Evolutionary conservation across 2,113 vertebrate genomes (phyloP), one percentile per base, ranked within the genome.

Genomic region (Gopherus flavomarginatus): DNA sequence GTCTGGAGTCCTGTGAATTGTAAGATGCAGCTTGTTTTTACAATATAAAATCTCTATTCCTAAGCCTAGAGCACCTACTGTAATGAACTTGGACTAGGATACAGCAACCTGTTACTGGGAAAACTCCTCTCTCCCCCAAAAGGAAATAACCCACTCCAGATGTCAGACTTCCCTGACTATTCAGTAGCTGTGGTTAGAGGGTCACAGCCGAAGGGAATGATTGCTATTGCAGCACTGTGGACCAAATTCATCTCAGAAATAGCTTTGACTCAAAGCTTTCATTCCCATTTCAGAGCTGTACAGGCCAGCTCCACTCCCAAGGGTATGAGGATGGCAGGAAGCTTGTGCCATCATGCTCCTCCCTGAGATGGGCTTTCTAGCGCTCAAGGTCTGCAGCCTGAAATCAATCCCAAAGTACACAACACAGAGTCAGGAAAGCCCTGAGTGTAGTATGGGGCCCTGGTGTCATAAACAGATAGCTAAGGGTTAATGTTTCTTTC

Each of bases 391-490:
- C 19, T 11, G 38, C 75, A 59, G 54, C 7, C 75, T 86, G 80
- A 91, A 72, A 72, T 72, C 16, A 72, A 22, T 38, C 35, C 35
- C 35, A 72, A 72, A 38, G 75, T 24, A 62, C 10, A 6, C 1
- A 4, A 4, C 9, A 44, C 27, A 17, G 19, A 62, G 3, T 11
- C 31, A 62, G 19, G 27, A 22, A 42, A 85, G 49, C 84, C 47
- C 29, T 56, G 8, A 0, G 0, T 8, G 47, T 3, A 24, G 22
- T 56, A 47, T 27, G 3, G n/a, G 83, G 8, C 17, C 62, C 56
- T 1, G 2, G 62, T 10, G n/a, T n/a, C n/a, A n/a, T n/a, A n/a
- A n/a, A n/a, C n/a, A n/a, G n/a, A n/a, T n/a, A n/a, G n/a, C n/a
- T n/a, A n/a, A n/a, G n/a, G n/a, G n/a, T n/a, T n/a, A n/a, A n/a